Evolutionary conservation across 1,140 invertebrate genomes (phyloP), one percentile per base, ranked within the genome.

Genomic region (Zeugodacus cucurbitae): DNA sequence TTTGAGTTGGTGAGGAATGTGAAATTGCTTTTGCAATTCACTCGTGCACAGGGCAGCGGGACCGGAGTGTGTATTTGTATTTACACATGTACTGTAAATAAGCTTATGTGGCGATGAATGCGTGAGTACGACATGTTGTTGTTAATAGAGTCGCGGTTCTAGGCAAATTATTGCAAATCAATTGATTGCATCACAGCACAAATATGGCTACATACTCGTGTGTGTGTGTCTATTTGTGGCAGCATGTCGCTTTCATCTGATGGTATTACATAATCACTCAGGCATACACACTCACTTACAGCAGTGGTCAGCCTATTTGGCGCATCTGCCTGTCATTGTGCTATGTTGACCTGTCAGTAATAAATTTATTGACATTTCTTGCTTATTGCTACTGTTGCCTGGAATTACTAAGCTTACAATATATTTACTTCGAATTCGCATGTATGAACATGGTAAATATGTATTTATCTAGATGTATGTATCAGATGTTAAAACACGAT

Each of bases 81-180:
- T n/a, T 32, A n/a, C 70, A 74, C 37, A 74, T 44, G 70, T 17
- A 5, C 67, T 70, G 29, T 70, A 32, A 70, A 37, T 70, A 54
- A 54, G 48, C 48, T 20, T 54, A 3, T 20, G 17, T 2, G 20
- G 48, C 48, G 2, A 54, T 54, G 48, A 20, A 0, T 3, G 6
- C 20, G 29, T 41, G 3, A 7, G 2, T 74, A 1, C 37, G 70
- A 41, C 70, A 74, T n/a, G 37, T 41, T 74, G 37, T 7, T 41
- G 70, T 74, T 37, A 74, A 74, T 74, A 74, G 32, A 14, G 37
- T 17, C 70, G 37, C 70, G 37, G 37, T 41, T 74, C 17, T 74
- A 74, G 70, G 70, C 70, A 74, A 74, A 74, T 74, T 74, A 74
- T 74, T 74, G 70, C 70, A 74, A 74, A 44, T 74, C 70, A 74